Evolutionary conservation across 2,888 invertebrate genomes (phyloP).

Genomic region (Hydraecia micacea): DNA sequence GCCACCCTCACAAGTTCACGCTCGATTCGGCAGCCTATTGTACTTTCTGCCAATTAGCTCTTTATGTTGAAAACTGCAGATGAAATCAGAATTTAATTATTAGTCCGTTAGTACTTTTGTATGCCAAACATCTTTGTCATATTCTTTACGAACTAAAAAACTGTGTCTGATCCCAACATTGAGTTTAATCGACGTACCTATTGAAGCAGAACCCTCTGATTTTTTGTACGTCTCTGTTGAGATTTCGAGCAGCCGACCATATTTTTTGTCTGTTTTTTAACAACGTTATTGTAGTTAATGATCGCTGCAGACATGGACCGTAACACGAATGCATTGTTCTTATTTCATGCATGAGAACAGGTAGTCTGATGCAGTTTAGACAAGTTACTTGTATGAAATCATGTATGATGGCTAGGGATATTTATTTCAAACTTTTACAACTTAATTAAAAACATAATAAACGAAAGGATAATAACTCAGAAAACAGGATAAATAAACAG

Average conservation of each 20-base stretch:
- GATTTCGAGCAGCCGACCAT: not conserved
- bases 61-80: slow-evolving; percentile 6
- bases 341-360: slow-evolving; percentile 34
- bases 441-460: not conserved
- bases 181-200: not conserved
- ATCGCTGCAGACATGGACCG: slow-evolving; percentile 4
- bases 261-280: slow-evolving; percentile 25
- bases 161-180: not conserved
- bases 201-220: slow-evolving; percentile 2
- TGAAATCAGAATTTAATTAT: not conserved
- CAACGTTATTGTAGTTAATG: slow-evolving; percentile 24
- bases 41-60: slow-evolving; percentile 3
- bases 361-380: slow-evolving; percentile 1
- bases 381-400: not conserved
- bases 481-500: not conserved
- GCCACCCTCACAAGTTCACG: slow-evolving; percentile 3
- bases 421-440: not conserved
- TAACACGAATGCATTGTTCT: slow-evolving; percentile 8
- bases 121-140: not conserved
- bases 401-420: not conserved
- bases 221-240: slow-evolving; percentile 27
- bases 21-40: slow-evolving; percentile 7
- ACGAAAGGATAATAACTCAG: not conserved
- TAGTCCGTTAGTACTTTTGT: not conserved
- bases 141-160: slow-evolving; percentile 3